Evolutionary conservation across 2,113 vertebrate genomes (phyloP).

Genomic region (Regulus satrapa): DNA sequence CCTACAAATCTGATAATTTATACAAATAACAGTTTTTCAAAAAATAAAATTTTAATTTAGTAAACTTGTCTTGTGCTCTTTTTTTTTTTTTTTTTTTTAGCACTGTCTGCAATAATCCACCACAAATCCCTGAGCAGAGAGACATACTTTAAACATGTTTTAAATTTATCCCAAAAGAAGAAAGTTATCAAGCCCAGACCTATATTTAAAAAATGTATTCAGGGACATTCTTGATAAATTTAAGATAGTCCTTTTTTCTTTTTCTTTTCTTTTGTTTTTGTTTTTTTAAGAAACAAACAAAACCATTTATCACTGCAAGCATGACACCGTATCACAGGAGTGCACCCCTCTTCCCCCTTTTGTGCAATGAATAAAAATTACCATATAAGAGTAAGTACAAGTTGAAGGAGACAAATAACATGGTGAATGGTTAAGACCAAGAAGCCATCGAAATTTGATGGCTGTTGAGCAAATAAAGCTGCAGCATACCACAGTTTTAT

Average conservation of each 20-base stretch:
- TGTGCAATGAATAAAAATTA: constrained; percentile 59
- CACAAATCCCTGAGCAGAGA: constrained; percentile 97
- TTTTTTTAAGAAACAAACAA: constrained; percentile 6
- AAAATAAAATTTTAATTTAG: constrained; percentile 98
- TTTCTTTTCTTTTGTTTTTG: not conserved
- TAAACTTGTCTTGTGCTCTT: constrained; percentile 87
- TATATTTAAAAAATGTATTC: constrained; percentile 62
- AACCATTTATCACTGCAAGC: constrained; percentile 44
- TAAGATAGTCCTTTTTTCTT: constrained; percentile 17
- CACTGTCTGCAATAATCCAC: constrained; percentile 85
- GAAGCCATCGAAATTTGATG: constrained; percentile 38
- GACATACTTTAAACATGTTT: constrained; percentile 79
- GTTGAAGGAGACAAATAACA: constrained; percentile 46
- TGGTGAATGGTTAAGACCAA: constrained; percentile 53
- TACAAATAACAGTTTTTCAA: constrained; percentile 94
- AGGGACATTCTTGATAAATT: constrained; percentile 68
- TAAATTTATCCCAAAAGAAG: constrained; percentile 65
- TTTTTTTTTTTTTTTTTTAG: constrained; percentile 76
- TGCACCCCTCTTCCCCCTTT: constrained; percentile 22
- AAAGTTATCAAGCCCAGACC: constrained; percentile 68
- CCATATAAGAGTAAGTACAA: constrained; percentile 45
- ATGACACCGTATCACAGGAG: constrained; percentile 38
- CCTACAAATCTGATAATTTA: constrained; percentile 98
- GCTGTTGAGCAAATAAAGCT: constrained; percentile 68
- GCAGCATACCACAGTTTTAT: constrained; percentile 61